Percentiles rank a stretch among this genome's conserved stretches.
phyloP scores from a whole-genome alignment of 2,797 vertebrate species.

The Streptopelia turtur region DNA sequence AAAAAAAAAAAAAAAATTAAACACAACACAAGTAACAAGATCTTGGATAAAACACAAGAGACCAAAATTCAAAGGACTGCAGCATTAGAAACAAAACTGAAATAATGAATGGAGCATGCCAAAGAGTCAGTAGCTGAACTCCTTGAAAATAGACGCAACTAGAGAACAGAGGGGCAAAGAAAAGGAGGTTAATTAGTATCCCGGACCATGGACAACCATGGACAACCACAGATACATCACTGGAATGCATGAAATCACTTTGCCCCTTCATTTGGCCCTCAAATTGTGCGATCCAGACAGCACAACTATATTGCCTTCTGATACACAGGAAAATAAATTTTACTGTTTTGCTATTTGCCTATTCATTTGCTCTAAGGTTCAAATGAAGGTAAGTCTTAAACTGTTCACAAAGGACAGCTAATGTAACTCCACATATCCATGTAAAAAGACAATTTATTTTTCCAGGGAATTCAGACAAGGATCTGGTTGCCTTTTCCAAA shows the following conservation, averaged over 20 bases:
- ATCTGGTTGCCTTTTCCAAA: background rate
- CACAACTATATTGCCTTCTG: background rate
- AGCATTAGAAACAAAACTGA: constrained; percentile 32
- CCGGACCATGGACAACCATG: constrained; percentile 4
- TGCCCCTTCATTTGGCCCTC: constrained; percentile 49
- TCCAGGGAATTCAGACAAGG: background rate
- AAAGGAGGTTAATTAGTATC: constrained; percentile 59
- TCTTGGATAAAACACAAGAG: constrained; percentile 2
- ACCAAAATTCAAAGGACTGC: constrained; percentile 35
- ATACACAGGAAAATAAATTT: background rate
- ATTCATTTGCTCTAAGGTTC: background rate
- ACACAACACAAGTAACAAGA: background rate
- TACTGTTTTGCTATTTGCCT: background rate
- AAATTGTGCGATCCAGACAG: constrained; percentile 12
- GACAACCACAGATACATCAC: constrained; percentile 50
- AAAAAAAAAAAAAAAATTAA: background rate
- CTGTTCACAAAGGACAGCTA: background rate
- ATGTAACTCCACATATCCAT: background rate
- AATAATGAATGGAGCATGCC: constrained; percentile 52
- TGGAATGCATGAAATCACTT: constrained; percentile 66
- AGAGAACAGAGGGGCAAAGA: constrained; percentile 54
- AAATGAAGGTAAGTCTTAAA: background rate
- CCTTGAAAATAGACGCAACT: constrained; percentile 29
- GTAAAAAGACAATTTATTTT: background rate
- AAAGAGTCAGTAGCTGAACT: constrained; percentile 48